A percentile compares a stretch with the other conserved stretches of the same genome.
Conservation (phyloP, 2,888 invertebrate genomes). For the Sarcophaga carnaria region DNA sequence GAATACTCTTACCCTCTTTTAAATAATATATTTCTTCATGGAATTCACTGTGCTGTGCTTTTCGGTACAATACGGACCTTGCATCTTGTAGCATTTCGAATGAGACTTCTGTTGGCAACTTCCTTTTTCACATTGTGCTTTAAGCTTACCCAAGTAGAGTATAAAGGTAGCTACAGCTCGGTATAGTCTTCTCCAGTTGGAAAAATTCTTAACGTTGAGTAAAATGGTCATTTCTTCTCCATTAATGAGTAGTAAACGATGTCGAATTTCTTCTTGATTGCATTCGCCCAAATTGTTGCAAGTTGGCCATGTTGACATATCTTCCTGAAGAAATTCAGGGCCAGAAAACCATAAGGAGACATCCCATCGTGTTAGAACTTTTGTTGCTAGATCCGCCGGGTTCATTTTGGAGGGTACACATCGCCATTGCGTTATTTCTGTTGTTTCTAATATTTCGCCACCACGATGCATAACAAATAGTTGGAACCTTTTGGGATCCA, state of each 20-base stretch:
- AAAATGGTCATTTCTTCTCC: not conserved
- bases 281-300: slow-evolving; percentile 10
- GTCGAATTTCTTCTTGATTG: slow-evolving; percentile 30
- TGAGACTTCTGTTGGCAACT: not conserved
- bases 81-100: slow-evolving; percentile 52
- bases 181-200: slow-evolving; percentile 40
- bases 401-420: slow-evolving; percentile 65
- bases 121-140: slow-evolving; percentile 21
- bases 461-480: slow-evolving; percentile 63
- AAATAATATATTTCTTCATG: slow-evolving; percentile 50
- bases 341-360: not conserved
- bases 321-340: slow-evolving; percentile 26
- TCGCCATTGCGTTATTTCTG: slow-evolving; percentile 51
- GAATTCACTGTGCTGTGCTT: slow-evolving; percentile 33
- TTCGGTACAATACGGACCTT: not conserved
- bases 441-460: slow-evolving; percentile 60
- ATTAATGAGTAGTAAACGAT: slow-evolving; percentile 26
- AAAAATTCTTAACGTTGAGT: slow-evolving; percentile 38
- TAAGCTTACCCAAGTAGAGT: slow-evolving; percentile 29
- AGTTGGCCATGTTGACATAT: slow-evolving; percentile 44
- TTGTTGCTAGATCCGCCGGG: too few species aligned
- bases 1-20: slow-evolving; percentile 49
- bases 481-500: slow-evolving; percentile 56
- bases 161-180: not conserved
- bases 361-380: not conserved